Evolutionary conservation across 1,140 invertebrate species (phyloP).

Genomic region (Hesperophylax magnus): DNA sequence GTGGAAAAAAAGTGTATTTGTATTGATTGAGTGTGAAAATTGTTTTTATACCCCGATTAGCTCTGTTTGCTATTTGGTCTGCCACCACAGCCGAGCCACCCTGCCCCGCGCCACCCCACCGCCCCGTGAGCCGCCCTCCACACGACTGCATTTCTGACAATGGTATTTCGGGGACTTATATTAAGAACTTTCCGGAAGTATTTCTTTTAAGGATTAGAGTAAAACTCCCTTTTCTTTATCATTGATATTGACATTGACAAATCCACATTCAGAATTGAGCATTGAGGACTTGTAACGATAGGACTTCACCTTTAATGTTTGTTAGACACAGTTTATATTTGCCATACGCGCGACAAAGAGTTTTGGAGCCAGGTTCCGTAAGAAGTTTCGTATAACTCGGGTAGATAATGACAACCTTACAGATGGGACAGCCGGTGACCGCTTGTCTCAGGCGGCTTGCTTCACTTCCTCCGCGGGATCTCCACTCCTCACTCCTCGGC

Average conservation of each 20-base stretch:
- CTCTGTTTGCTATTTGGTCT: slow-evolving; percentile 60
- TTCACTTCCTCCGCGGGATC: not conserved
- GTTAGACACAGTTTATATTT: slow-evolving; percentile 41
- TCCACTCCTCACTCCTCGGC: slow-evolving; percentile 8
- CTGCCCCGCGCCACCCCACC: slow-evolving; percentile 61
- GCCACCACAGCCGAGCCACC: slow-evolving; percentile 59
- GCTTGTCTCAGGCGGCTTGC: slow-evolving; percentile 15
- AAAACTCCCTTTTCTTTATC: slow-evolving; percentile 1
- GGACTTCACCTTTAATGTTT: not conserved
- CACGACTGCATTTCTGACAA: slow-evolving; percentile 38
- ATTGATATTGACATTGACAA: not conserved
- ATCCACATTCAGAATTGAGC: not conserved
- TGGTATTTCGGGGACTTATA: slow-evolving; percentile 57
- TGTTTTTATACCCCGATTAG: slow-evolving; percentile 71
- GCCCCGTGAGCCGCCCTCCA: slow-evolving; percentile 55
- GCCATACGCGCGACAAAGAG: slow-evolving; percentile 28
- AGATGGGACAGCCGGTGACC: slow-evolving; percentile 39
- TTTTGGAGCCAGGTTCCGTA: slow-evolving; percentile 48
- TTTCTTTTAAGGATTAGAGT: slow-evolving; percentile 14
- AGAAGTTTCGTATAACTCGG: slow-evolving; percentile 56
- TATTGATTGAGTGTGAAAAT: slow-evolving; percentile 72
- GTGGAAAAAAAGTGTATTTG: slow-evolving; percentile 61
- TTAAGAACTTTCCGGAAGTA: slow-evolving; percentile 37
- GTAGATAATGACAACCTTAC: slow-evolving; percentile 56
- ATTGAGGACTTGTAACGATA: not conserved